Base-by-base conservation (phyloP, 1,140 invertebrate genomes). In the Drosophila virilis region DNA sequence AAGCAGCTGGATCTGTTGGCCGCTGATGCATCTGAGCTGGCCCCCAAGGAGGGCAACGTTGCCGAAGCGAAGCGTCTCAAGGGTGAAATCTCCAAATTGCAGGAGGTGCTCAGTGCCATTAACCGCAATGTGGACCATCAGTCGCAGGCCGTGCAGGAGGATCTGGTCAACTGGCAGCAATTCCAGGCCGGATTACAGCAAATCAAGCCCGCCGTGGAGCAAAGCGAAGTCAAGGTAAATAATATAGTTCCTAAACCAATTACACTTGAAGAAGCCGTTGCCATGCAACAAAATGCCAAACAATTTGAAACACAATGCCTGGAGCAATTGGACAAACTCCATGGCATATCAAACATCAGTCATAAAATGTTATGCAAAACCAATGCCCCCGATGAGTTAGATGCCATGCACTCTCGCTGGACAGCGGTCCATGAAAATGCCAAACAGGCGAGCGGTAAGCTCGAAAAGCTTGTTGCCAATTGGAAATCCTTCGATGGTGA, bases 171-270 rank as follows among this genome's bases (percentile, higher is more conserved):
- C 50, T 98, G 97, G 97, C 95, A 97, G 81, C 95, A 96, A 79
- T 98, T 97, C 92, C 96, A 98, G 93, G 93, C 94, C 43, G 94
- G 95, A 74, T 93, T 97, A 32, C 94, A 96, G 60, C 94, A 97
- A 92, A 94, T 99, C 32, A 96, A 96, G 91, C 97, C 97, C 2
- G 98, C 97, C 96, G 94, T 98, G 61, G 96, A 98, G 86, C 94
- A 97, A 88, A 96, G 96, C 22, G 97, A 98, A 93, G 93, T 95
- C 9, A 96, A 96, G 92, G 90, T 91, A 91, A 94, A 95, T 59
- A 94, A 94, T 71, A 95, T 95, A 54, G 92, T 96, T 42, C 94
- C 95, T 76, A 96, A 96, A 92, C 96, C 96, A n/a, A 91, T 95
- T 1, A 95, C 94, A 50, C 92, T 98, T 22, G 92, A 95, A 73